A percentile compares a stretch with the other conserved stretches of the same genome.
phyloP scores from a whole-genome alignment of 2,888 invertebrate genomes.

The Lepidochitona cinerea region DNA sequence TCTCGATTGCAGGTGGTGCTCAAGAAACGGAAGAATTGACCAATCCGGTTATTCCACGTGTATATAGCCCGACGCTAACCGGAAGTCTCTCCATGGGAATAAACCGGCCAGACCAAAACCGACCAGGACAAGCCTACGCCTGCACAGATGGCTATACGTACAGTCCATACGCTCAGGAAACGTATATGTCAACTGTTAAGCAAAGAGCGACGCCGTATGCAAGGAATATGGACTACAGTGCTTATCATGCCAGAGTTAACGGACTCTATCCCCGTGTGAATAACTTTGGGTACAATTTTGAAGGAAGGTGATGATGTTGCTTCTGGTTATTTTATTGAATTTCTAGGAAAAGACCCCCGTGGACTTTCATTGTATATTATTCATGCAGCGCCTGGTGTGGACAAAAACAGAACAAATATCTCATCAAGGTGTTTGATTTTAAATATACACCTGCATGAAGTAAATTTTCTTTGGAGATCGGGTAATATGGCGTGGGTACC shows the following conservation, averaged over 20 bases:
- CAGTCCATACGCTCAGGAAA: slow-evolving; percentile 40
- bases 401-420: too few relatives aligned
- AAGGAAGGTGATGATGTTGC: slow-evolving; percentile 29
- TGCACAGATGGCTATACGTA: slow-evolving; percentile 56
- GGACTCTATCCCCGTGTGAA: slow-evolving; percentile 52
- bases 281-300: slow-evolving; percentile 51
- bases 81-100: slow-evolving; percentile 36
- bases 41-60: slow-evolving; percentile 27
- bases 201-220: slow-evolving; percentile 59
- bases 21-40: slow-evolving; percentile 26
- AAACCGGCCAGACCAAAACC: slow-evolving; percentile 32
- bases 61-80: slow-evolving; percentile 26
- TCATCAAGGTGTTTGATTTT: too few relatives aligned
- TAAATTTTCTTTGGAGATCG: too few relatives aligned
- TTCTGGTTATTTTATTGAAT: too few relatives aligned
- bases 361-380: too few relatives aligned
- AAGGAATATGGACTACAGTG: slow-evolving; percentile 58
- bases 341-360: too few relatives aligned
- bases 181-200: slow-evolving; percentile 51
- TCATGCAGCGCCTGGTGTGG: too few relatives aligned
- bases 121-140: slow-evolving; percentile 38
- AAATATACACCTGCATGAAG: too few relatives aligned
- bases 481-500: too few relatives aligned
- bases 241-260: slow-evolving; percentile 60
- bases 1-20: slow-evolving; percentile 6